Evolutionary conservation across 2,888 invertebrate genomes (phyloP).

Genomic region (Lasioglossum calceatum): DNA sequence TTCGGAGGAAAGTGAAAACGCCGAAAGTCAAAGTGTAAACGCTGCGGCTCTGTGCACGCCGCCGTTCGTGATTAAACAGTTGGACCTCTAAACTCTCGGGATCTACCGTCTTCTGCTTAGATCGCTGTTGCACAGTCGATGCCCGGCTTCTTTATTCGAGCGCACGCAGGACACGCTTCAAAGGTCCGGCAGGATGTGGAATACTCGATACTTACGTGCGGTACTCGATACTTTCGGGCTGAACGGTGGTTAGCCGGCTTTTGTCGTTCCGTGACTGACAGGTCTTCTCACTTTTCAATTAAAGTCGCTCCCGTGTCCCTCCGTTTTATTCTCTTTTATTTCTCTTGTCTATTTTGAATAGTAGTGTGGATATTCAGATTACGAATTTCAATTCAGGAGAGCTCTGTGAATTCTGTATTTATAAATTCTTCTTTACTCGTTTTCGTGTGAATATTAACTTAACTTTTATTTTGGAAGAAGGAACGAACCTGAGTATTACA

Average conservation of each 20-base stretch:
- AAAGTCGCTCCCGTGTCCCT: background rate
- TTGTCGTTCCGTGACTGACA: conserved; percentile 1
- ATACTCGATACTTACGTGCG: background rate
- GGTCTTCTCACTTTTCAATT: conserved; percentile 2
- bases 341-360: background rate
- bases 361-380: background rate
- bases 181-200: conserved; percentile 9
- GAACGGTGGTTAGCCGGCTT: background rate
- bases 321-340: background rate
- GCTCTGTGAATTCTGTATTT: background rate
- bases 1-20: conserved; percentile 67
- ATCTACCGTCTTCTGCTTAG: background rate
- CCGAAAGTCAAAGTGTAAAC: conserved; percentile 48
- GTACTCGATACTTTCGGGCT: background rate
- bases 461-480: background rate
- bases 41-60: background rate
- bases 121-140: background rate
- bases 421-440: background rate
- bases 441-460: background rate
- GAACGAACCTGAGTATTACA: background rate
- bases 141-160: background rate
- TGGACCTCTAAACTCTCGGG: background rate
- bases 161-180: conserved; percentile 1
- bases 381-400: background rate
- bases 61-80: conserved; percentile 30